Conservation (phyloP, 2,888 invertebrate genomes). For the Lomographa bimaculata region DNA sequence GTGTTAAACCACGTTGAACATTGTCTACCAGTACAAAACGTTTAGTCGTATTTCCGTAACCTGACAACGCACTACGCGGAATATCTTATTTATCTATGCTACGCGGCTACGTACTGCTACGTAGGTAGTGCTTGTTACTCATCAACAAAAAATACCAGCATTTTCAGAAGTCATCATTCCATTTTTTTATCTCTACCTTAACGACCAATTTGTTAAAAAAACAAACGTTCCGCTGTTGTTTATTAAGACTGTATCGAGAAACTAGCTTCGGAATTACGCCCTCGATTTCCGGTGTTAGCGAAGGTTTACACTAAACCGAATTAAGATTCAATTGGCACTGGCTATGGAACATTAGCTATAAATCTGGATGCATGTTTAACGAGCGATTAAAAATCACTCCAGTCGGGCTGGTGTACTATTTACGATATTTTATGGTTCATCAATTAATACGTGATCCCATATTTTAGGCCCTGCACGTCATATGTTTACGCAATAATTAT, state of each 20-base stretch:
- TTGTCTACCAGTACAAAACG: too few relatives aligned
- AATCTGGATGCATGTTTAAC: conserved; percentile 46
- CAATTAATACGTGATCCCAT: conserved; percentile 47
- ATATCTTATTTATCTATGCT: too few relatives aligned
- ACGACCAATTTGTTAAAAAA: conserved; percentile 22
- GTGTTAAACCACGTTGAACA: too few relatives aligned
- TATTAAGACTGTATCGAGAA: conserved; percentile 23
- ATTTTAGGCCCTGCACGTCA: conserved; percentile 36
- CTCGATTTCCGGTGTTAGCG: conserved; percentile 25
- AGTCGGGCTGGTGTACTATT: conserved; percentile 43
- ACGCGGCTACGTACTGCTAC: conserved; percentile 1
- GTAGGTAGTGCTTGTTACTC: too few relatives aligned
- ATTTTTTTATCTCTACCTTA: conserved; percentile 16
- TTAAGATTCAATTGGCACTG: conserved; percentile 32
- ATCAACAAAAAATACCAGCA: conserved; percentile 12
- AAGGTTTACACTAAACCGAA: conserved; percentile 31
- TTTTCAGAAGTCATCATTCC: conserved; percentile 12
- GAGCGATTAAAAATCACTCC: conserved; percentile 57
- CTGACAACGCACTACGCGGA: too few relatives aligned
- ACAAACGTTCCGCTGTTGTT: conserved; percentile 19
- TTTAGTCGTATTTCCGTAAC: too few relatives aligned
- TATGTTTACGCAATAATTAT: conserved; percentile 32
- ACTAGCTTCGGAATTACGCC: conserved; percentile 19
- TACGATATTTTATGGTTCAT: conserved; percentile 49
- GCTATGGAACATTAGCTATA: conserved; percentile 39